Evolutionary conservation across 2,888 invertebrate genomes (phyloP).

Genomic region (Tryphoninae sp.): DNA sequence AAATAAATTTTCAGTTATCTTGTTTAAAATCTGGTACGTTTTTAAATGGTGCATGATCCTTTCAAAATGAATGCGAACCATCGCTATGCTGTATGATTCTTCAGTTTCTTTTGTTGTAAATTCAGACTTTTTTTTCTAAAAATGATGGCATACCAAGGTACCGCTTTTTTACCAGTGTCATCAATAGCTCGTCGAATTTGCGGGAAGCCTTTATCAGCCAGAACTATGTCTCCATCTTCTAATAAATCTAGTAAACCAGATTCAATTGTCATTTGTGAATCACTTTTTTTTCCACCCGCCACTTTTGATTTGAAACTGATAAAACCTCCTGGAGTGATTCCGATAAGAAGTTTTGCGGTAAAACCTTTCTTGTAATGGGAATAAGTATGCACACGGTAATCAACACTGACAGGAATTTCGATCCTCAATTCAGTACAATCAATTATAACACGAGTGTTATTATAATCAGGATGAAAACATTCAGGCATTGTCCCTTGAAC

Average conservation of each 20-base stretch:
- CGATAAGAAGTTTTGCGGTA: constrained; percentile 45
- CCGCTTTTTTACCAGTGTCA: constrained; percentile 39
- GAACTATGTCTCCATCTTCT: constrained; percentile 40
- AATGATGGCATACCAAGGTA: constrained; percentile 36
- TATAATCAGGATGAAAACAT: constrained; percentile 32
- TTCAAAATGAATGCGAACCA: constrained; percentile 9
- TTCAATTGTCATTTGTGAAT: too few relatives aligned
- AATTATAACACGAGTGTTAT: constrained; percentile 50
- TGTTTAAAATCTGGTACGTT: too few relatives aligned
- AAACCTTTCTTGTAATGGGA: constrained; percentile 52
- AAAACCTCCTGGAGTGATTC: background rate
- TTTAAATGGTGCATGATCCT: background rate
- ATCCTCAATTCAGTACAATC: constrained; percentile 53
- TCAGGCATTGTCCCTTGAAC: constrained; percentile 49
- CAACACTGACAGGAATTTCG: constrained; percentile 46
- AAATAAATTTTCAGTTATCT: too few relatives aligned
- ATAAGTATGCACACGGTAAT: constrained; percentile 30
- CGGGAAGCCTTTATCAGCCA: constrained; percentile 14
- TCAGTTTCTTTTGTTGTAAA: constrained; percentile 29
- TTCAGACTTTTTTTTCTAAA: background rate
- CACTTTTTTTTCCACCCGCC: too few relatives aligned
- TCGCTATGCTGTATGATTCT: constrained; percentile 25
- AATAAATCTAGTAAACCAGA: background rate
- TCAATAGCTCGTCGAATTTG: constrained; percentile 21
- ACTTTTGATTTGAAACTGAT: background rate